Base-by-base conservation (phyloP, 2,113 vertebrate species). In the Ceyx melanurus region DNA sequence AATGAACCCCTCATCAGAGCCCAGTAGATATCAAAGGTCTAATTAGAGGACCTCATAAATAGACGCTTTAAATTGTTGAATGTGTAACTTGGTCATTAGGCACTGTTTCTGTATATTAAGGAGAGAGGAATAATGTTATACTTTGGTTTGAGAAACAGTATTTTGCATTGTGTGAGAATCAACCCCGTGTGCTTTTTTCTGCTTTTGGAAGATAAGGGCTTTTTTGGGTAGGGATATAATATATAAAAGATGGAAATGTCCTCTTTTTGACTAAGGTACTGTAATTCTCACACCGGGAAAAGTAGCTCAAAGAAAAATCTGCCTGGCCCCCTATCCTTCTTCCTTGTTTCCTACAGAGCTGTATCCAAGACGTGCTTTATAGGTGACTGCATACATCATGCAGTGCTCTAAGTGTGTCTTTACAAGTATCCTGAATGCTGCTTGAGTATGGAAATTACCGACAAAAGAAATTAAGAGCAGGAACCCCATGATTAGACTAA, bases 381-480 rank as follows among this genome's bases (percentile, higher is more conserved):
- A 97, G 97, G 97, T 92, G 97, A 96, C 97, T 93, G 94, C 97
- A 92, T 97, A 51, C 77, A 93, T 97, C 97, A 95, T 81, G 85
- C 86, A 75, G 90, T 83, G 94, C 96, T 97, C 95, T 88, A 95
- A 97, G 83, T 95, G 79, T 93, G 95, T 93, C 97, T 97, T 86
- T 96, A 96, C 97, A 97, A 97, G 96, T 92, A 97, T 97, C 96
- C 95, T 88, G 94, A 96, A 88, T 79, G 60, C 95, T 97, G 96
- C 95, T 96, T 92, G 77, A 90, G 93, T 95, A 95, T 98, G 97
- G 97, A 98, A 97, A 98, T 96, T 92, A 97, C 97, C 97, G 97
- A 98, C 97, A 98, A 97, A 98, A 98, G 97, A 97, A 98, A 98
- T 98, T 97, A 98, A 97, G 98, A 97, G 95, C 97, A 97, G 96